phyloP scores from a whole-genome alignment of 2,797 vertebrate genomes.

The Sebastes trivittatus region DNA sequence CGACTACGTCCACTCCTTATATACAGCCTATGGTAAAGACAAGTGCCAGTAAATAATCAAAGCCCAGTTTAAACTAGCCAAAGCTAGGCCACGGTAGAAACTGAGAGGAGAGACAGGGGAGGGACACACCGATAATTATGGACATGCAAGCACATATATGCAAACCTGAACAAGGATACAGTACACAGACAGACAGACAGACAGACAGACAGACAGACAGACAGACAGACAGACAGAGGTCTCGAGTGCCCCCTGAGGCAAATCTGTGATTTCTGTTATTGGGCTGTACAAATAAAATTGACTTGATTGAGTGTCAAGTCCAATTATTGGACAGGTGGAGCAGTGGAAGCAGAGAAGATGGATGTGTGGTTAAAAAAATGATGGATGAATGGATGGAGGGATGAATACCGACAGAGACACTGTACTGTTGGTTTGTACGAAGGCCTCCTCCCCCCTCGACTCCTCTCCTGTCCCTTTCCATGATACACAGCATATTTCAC shows the following conservation, averaged over 20 bases:
- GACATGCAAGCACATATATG: neutral
- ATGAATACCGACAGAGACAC: conserved; percentile 32
- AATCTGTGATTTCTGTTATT: too few relatives aligned
- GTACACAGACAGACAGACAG: neutral
- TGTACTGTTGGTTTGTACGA: conserved; percentile 30
- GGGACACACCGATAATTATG: neutral
- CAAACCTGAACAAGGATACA: neutral
- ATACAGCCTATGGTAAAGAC: neutral
- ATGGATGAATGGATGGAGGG: neutral
- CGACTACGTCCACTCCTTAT: too few relatives aligned
- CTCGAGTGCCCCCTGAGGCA: too few relatives aligned
- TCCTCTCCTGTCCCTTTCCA: neutral
- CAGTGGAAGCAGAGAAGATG: neutral
- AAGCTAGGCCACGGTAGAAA: neutral
- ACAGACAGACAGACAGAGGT: too few relatives aligned
- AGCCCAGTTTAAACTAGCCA: neutral
- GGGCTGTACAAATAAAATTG: too few relatives aligned
- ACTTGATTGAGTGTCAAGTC: neutral
- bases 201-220: neutral
- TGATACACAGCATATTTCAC: conserved; percentile 38
- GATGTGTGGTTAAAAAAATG: neutral
- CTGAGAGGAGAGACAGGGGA: neutral
- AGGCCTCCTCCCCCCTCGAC: neutral
- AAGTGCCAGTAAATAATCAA: neutral
- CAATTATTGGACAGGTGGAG: neutral